phyloP scores from a whole-genome alignment of 2,888 invertebrate species.

The Mythimna albipuncta region DNA sequence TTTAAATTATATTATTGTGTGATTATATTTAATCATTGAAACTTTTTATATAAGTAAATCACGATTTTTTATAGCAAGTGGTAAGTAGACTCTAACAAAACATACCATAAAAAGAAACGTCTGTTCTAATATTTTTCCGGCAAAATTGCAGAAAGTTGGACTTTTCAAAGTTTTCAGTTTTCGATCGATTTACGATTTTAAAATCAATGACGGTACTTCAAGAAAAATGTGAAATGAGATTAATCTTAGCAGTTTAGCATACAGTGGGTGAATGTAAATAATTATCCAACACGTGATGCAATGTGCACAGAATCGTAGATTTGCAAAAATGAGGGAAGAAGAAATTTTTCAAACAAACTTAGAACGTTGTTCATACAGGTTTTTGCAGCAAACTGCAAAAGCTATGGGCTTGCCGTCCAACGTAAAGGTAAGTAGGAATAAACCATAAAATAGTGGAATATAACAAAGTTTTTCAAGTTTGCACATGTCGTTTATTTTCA shows the following conservation, averaged over 20 bases:
- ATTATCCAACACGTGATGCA: not conserved
- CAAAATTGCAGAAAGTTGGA: conserved; percentile 25
- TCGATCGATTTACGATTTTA: not conserved
- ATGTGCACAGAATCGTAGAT: conserved; percentile 3
- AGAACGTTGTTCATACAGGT: conserved; percentile 75
- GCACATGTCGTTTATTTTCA: conserved; percentile 8
- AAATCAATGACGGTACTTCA: conserved; percentile 37
- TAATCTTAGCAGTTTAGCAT: not conserved
- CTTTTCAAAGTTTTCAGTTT: conserved; percentile 35
- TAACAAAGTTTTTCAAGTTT: not conserved
- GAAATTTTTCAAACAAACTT: conserved; percentile 65
- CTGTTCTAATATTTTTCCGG: conserved; percentile 6
- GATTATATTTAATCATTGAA: not conserved
- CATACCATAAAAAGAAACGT: conserved; percentile 22
- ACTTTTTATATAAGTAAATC: not conserved
- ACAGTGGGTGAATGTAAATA: conserved; percentile 29
- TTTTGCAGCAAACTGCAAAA: conserved; percentile 81
- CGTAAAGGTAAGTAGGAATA: conserved; percentile 78
- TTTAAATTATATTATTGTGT: not conserved
- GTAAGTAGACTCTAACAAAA: not conserved
- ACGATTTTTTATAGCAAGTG: no score
- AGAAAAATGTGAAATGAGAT: conserved; percentile 23
- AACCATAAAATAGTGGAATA: not conserved
- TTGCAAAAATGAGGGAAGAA: conserved; percentile 57
- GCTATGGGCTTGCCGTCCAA: conserved; percentile 80